These are phyloP conservation scores for Pachypeltis micranthus DNA, from an alignment of 1,140 invertebrate species.

Conservation along the genomic window DNA sequence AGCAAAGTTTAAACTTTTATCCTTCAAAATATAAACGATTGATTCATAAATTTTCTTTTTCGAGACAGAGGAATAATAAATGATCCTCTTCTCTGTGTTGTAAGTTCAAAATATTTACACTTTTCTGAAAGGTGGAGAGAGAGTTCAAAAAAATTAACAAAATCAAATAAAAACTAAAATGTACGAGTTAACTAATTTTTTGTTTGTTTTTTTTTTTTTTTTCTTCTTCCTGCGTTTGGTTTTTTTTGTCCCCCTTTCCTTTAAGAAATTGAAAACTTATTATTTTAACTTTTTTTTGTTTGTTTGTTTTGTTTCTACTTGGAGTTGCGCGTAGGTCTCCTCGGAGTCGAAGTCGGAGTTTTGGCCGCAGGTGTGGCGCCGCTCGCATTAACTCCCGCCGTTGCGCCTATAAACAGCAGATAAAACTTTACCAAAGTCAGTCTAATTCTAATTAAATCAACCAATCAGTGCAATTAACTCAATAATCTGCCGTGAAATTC, in stretches of 20 bases:
- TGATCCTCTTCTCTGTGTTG: too few relatives aligned
- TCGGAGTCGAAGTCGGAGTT: not conserved
- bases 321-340: slow-evolving; percentile 8
- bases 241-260: too few relatives aligned
- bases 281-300: too few relatives aligned
- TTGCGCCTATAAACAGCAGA: slow-evolving; percentile 26
- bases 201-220: not conserved
- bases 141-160: too few relatives aligned
- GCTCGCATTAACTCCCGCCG: slow-evolving; percentile 11
- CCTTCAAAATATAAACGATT: too few relatives aligned
- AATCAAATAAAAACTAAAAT: not conserved
- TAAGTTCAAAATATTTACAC: too few relatives aligned
- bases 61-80: not conserved
- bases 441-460: slow-evolving; percentile 7
- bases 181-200: too few relatives aligned
- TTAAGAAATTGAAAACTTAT: too few relatives aligned
- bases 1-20: too few relatives aligned
- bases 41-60: not conserved
- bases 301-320: slow-evolving; percentile 2
- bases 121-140: too few relatives aligned
- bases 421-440: slow-evolving; percentile 27
- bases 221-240: not conserved
- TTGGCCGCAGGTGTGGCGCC: slow-evolving; percentile 4
- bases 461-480: too few relatives aligned
- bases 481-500: too few relatives aligned